Conservation (phyloP, 2,797 vertebrate species). For the Poecilia wingei region DNA sequence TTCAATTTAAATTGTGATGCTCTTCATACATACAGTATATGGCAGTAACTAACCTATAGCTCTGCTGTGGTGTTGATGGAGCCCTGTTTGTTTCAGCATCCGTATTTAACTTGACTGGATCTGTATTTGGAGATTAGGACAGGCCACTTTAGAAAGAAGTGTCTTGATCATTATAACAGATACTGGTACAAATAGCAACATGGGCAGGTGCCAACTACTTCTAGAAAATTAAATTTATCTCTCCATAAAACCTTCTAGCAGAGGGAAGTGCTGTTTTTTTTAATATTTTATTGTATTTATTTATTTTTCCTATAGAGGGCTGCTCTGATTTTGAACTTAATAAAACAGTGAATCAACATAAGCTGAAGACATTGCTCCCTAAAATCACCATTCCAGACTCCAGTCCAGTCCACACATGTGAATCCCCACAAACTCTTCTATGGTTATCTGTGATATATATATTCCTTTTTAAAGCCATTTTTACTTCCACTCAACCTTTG, state of each 20-base stretch:
- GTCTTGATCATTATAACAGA: neutral
- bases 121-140: neutral
- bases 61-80: neutral
- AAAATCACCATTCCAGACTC: neutral
- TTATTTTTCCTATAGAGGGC: no score
- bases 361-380: neutral
- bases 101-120: neutral
- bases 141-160: neutral
- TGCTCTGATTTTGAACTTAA: no score
- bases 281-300: no score
- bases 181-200: neutral
- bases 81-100: neutral
- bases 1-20: neutral
- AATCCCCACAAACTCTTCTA: no score
- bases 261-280: no score
- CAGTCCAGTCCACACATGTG: no score
- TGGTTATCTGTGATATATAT: no score
- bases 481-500: no score
- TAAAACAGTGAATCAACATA: neutral
- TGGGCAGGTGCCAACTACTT: neutral
- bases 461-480: no score
- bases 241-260: neutral
- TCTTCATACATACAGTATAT: neutral
- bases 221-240: neutral
- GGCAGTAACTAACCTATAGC: neutral